Conservation (phyloP, 2,797 vertebrate genomes). For the Microctenopoma stevenorrisi region DNA sequence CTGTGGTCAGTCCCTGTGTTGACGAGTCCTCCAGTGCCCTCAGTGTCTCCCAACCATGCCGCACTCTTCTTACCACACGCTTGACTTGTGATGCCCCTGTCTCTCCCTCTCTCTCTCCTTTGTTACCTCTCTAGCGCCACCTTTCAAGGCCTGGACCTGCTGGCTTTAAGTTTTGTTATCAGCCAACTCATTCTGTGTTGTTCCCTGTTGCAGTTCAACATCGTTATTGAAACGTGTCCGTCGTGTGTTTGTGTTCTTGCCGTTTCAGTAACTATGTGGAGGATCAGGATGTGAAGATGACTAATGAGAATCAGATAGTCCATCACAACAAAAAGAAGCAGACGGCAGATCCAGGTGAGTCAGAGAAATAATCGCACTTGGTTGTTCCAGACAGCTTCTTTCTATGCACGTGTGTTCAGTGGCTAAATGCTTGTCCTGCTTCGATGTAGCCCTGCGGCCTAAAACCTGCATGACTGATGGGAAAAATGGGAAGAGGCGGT, state of each 20-base stretch:
- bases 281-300: conserved; percentile 97
- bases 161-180: conserved; percentile 47
- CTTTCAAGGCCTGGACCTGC: conserved; percentile 43
- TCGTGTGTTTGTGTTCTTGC: conserved; percentile 40
- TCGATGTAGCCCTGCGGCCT: conserved; percentile 89
- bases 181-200: conserved; percentile 28
- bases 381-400: background rate
- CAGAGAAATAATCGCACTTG: background rate
- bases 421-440: conserved; percentile 13
- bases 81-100: conserved; percentile 43
- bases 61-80: conserved; percentile 29
- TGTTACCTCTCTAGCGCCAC: conserved; percentile 15
- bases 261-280: conserved; percentile 87
- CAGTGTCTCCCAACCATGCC: conserved; percentile 37
- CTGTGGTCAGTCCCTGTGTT: conserved; percentile 66
- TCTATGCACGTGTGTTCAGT: too few relatives aligned
- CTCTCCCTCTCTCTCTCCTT: conserved; percentile 2
- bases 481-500: conserved; percentile 84
- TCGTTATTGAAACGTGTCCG: background rate
- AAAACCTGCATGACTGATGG: conserved; percentile 95
- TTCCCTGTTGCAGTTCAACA: background rate
- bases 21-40: conserved; percentile 42
- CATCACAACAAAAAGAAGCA: conserved; percentile 89
- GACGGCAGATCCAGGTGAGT: conserved; percentile 89
- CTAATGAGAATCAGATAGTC: conserved; percentile 94